Conservation (phyloP, 2,888 invertebrate species). For the Helleia helle region DNA sequence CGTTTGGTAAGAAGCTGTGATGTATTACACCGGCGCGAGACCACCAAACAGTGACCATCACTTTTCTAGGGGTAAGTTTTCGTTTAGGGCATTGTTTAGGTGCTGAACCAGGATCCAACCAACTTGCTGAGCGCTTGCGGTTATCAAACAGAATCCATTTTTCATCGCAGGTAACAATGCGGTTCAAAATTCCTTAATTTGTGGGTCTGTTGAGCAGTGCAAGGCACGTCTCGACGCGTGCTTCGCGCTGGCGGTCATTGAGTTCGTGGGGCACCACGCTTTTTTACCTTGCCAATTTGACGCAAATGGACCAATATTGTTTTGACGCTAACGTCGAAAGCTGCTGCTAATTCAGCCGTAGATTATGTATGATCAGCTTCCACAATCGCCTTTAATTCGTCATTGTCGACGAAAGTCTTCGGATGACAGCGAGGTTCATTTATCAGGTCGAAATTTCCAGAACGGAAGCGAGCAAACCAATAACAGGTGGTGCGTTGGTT, state of each 20-base stretch:
- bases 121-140: background rate
- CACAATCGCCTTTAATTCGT: background rate
- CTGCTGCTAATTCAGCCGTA: background rate
- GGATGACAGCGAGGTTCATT: background rate
- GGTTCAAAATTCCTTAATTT: slow-evolving; percentile 9
- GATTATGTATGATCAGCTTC: background rate
- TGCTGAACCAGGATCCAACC: background rate
- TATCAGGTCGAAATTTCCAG: background rate
- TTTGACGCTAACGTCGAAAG: background rate
- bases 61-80: slow-evolving; percentile 13
- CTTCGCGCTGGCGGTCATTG: slow-evolving; percentile 1
- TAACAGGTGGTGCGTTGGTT: too few relatives aligned
- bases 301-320: background rate
- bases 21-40: slow-evolving; percentile 21
- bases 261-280: background rate
- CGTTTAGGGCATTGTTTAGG: too few relatives aligned
- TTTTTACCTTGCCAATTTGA: background rate
- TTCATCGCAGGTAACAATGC: background rate
- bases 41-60: slow-evolving; percentile 20
- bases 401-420: background rate
- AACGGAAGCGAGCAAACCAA: background rate
- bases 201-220: slow-evolving; percentile 12
- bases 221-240: slow-evolving; percentile 3
- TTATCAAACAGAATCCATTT: background rate
- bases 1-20: slow-evolving; percentile 23